Base-by-base conservation (phyloP, 2,888 invertebrate genomes). In the Pseudococcus jackbeardsleyi region DNA sequence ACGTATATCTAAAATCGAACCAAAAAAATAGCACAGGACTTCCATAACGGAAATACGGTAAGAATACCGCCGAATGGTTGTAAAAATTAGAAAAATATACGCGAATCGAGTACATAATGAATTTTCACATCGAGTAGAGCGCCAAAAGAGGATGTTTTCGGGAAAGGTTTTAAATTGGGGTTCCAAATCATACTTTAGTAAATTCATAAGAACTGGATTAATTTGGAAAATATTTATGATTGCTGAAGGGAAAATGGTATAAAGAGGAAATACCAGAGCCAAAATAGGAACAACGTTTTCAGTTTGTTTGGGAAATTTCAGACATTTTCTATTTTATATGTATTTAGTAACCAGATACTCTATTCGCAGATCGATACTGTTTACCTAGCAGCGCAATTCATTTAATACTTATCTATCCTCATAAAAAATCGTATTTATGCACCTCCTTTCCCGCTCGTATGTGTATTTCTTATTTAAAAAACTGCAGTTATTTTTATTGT, bases 121-220 rank as follows among this genome's bases (percentile, higher is more conserved):
- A 59, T 59, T 59, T 19, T 6, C 8, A 19, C 0, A 59, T 4
- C 59, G 59, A 9, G 19, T 59, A 19, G 19, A 59, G n/a, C 59
- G 59, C 59, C 59, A 59, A 59, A 59, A 59, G 9, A 59, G 59
- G 19, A 59, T 59, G 59, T 59, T 59, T 59, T 59, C 19, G 7
- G 19, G 9, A 59, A 59, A 19, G n/a, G 6, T 59, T 59, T 59
- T 19, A 59, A 59, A 59, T 59, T 19, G 19, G 19, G 59, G 59
- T 59, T 59, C 19, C 59, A 59, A 59, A 59, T 59, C 59, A 59
- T 59, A 19, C 59, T 19, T 19, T 9, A 19, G 19, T 59, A 59
- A 59, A 59, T 59, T 59, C 19, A 59, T 59, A 19, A 59, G 59
- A 59, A 59, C 6, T 59, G 59, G 59, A 59, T 59, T 59, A 59